Evolutionary conservation across 2,888 invertebrate species (phyloP), one percentile per base, ranked within the genome.

Genomic region (Eupelmus urozonus): DNA sequence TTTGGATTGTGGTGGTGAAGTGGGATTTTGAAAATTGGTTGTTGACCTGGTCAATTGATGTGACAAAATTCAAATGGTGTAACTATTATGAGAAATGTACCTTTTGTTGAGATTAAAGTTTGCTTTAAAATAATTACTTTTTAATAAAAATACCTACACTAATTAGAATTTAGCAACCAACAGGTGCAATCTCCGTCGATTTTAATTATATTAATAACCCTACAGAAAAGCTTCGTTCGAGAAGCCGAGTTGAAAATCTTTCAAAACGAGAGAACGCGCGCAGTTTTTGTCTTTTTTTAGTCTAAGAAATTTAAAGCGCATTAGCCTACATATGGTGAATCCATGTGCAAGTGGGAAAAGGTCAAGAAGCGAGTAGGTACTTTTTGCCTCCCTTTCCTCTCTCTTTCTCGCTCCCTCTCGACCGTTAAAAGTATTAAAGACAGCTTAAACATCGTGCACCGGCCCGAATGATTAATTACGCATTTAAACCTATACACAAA

Each of bases 401-500:
- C 53, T 18, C 45, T 13, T 16, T 27, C n/a, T 27, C n/a, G 29
- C 18, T 1, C 13, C 2, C 40, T n/a, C 4, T n/a, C 42, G 42
- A 40, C 18, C 51, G 29, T 51, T 53, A 27, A 60, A 67, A 66
- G 60, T 57, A 67, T 60, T 40, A 67, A 67, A 67, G 60, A 57
- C 77, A 60, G 72, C 40, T 60, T 53, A 53, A 62, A 34, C 27
- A 40, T 51, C 34, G 25, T 1, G 23, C 9, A 23, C 45, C 59
- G 34, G 9, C 34, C 25, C 4, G 53, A 65, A 59, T 75, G 78
- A 78, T 78, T 78, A 78, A 78, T 78, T 34, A 67, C 70, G 29
- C 59, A 23, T 63, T 62, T 55, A 66, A 66, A 66, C 34, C 18
- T 59, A 29, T 25, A 18, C 57, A 42, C 63, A 76, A 63, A 59